Conservation (phyloP, 2,797 vertebrate genomes). For the Tiaroga cobitis region DNA sequence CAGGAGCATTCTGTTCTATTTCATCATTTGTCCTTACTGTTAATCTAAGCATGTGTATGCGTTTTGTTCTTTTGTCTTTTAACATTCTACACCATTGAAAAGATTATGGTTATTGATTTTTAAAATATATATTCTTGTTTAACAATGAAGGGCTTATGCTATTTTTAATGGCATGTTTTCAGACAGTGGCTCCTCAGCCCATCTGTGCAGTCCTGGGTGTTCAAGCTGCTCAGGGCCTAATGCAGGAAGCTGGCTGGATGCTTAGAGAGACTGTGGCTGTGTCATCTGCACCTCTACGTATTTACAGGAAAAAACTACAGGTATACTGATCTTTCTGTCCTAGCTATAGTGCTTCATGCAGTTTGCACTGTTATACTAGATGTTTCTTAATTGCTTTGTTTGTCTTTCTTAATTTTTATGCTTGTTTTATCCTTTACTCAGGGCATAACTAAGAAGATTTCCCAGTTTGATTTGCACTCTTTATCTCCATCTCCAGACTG, state of each 20-base stretch:
- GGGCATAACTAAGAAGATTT: slow-evolving; percentile 64
- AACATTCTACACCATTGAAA: neutral
- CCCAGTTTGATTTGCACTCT: slow-evolving; percentile 59
- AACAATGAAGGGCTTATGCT: neutral
- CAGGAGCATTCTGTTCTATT: neutral
- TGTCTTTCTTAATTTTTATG: neutral
- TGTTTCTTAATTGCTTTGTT: neutral
- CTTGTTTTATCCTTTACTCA: slow-evolving; percentile 28
- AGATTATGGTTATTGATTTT: neutral
- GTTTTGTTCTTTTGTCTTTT: neutral
- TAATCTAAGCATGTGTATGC: neutral
- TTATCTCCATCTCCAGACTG: slow-evolving; percentile 55
- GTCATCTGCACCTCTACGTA: slow-evolving; percentile 63
- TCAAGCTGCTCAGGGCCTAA: slow-evolving; percentile 57
- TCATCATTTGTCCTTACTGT: neutral
- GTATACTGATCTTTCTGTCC: slow-evolving; percentile 56
- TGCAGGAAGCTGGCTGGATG: slow-evolving; percentile 60
- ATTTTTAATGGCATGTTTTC: slow-evolving; percentile 13
- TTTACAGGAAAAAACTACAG: slow-evolving; percentile 69
- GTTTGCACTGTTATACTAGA: neutral
- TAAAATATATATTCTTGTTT: neutral
- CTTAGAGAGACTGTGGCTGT: slow-evolving; percentile 63
- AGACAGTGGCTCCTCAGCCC: slow-evolving; percentile 61
- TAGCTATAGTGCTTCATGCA: neutral
- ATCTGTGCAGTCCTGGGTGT: slow-evolving; percentile 24